These are phyloP conservation scores for Camponotus pennsylvanicus DNA, from an alignment of 1,140 invertebrate species.

Conservation along the genomic window DNA sequence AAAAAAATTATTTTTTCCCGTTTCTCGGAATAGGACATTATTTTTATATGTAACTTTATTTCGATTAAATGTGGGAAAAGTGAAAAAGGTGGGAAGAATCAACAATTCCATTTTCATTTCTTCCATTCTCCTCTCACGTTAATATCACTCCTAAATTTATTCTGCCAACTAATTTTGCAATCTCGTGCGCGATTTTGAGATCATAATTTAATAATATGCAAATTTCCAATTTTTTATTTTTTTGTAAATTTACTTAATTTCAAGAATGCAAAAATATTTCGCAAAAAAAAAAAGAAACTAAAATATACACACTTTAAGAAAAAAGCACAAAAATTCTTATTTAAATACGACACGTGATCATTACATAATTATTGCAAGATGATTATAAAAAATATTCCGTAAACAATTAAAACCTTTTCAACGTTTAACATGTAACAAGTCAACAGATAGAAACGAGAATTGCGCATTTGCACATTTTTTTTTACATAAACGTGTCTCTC, in stretches of 20 bases:
- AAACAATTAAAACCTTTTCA: not conserved
- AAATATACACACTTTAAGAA: not conserved
- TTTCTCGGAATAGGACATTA: not conserved
- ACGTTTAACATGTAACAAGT: not conserved
- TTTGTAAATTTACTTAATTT: conserved; percentile 21
- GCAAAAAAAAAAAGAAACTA: not conserved
- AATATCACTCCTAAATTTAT: not conserved
- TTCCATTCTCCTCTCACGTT: not conserved
- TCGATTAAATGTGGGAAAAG: not conserved
- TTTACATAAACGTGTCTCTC: conserved; percentile 10
- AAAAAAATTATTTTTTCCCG: not conserved
- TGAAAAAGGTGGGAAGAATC: not conserved
- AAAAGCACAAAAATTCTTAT: no score
- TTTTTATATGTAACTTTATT: not conserved
- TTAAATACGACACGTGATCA: not conserved
- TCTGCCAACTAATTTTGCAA: not conserved
- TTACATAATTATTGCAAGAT: not conserved
- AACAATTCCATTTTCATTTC: not conserved
- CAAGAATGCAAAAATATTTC: not conserved
- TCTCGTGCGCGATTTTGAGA: not conserved
- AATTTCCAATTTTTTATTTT: not conserved
- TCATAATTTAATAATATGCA: not conserved
- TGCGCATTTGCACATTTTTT: conserved; percentile 36
- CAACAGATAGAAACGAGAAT: conserved; percentile 14
- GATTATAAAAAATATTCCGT: not conserved